Evolutionary conservation across 2,113 vertebrate genomes (phyloP), one percentile per base, ranked within the genome.

Genomic region (Ramphastos sulfuratus): DNA sequence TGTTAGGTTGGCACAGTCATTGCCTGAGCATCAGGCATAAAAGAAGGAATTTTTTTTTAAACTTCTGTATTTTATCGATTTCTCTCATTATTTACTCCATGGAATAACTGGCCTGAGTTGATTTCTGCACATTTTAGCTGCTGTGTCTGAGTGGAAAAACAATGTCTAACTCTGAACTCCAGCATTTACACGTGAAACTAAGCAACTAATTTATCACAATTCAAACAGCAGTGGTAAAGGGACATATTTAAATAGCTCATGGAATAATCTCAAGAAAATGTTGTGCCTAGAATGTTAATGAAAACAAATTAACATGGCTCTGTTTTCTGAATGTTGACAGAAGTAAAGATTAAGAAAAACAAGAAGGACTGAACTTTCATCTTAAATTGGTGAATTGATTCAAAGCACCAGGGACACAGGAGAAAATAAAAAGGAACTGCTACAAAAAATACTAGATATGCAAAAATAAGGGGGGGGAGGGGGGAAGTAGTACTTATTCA

Each of bases 31-130:
- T 55, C 63, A 69, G 23, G 30, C 12, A 69, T 3, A 84, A 75
- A 64, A 2, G 2, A 74, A 84, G 13, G 61, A 54, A 77, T 37
- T 37, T 37, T 56, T 44, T 48, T 35, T 66, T 7, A 54, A 83
- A 72, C 10, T 37, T 0, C 31, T 3, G 0, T 37, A 11, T 60
- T 72, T 64, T 50, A 10, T 13, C 3, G 15, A 31, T 24, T 64
- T 56, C 8, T 78, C 79, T 42, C 23, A 54, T 72, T n/a, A 50
- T 42, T 72, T 58, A 24, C 65, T 89, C 84, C 12, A 87, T 7
- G 2, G 19, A 84, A 31, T 65, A 94, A 87, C 12, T 55, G 39
- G 19, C n/a, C 10, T 54, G 16, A 92, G 46, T 13, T 59, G 27
- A 33, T 39, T 87, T 81, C 55, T 55, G 65, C 15, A 23, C 5